Percentiles rank a stretch among this genome's conserved stretches.
Conservation (phyloP, 2,888 invertebrate genomes). For the Perizoma flavofasciatum region DNA sequence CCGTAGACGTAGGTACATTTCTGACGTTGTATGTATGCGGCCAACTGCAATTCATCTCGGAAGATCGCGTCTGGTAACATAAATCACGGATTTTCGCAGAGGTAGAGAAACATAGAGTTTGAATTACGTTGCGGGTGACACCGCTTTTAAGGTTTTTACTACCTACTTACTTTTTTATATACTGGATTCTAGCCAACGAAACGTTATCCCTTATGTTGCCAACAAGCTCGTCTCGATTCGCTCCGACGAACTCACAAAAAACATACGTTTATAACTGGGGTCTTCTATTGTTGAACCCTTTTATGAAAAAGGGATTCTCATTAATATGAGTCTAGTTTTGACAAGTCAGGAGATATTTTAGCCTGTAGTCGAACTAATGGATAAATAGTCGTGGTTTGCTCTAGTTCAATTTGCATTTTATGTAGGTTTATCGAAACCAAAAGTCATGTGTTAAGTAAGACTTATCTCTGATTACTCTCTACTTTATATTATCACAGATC, state of each 20-base stretch:
- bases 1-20: conserved; percentile 44
- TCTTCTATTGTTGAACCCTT: conserved; percentile 21
- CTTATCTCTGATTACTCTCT: too few relatives aligned
- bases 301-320: conserved; percentile 20
- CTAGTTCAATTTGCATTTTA: too few relatives aligned
- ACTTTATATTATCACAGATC: too few relatives aligned
- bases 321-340: conserved; percentile 20
- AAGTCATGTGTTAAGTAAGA: too few relatives aligned
- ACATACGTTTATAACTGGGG: conserved; percentile 26
- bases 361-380: too few relatives aligned
- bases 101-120: conserved; percentile 13
- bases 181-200: not conserved
- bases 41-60: conserved; percentile 53
- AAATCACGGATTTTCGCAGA: conserved; percentile 58
- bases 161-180: too few relatives aligned
- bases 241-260: conserved; percentile 25
- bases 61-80: conserved; percentile 66
- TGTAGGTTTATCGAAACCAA: too few relatives aligned
- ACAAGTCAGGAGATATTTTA: not conserved
- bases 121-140: too few relatives aligned
- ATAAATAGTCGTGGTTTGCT: too few relatives aligned
- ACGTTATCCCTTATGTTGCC: not conserved
- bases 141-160: too few relatives aligned
- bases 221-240: conserved; percentile 10
- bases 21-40: conserved; percentile 67